Evolutionary conservation across 2,113 vertebrate species (phyloP), one percentile per base, ranked within the genome.

Genomic region (Trachemys scripta): DNA sequence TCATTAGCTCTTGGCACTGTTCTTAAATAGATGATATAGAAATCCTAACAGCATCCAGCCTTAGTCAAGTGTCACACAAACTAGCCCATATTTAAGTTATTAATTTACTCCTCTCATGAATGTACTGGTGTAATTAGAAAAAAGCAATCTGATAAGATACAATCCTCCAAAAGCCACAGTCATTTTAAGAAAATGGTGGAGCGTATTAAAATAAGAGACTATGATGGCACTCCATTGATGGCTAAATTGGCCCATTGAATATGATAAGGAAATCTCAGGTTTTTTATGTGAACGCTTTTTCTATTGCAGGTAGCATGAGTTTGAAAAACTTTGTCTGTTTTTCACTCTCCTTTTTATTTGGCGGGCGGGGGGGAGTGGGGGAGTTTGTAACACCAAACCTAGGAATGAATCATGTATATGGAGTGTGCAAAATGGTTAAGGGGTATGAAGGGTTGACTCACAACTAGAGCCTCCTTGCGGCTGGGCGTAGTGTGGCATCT

Each of bases 1-100:
- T 80, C 94, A 91, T 97, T 83, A 97, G 96, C 95, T 90, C 92
- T 92, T 50, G 79, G 95, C 51, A 38, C 84, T 93, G 76, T 31
- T 88, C 93, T 93, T 94, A 50, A 89, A 96, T 29, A 81, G 90
- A 94, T 20, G 82, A 92, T 84, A 38, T 2, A 62, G 89, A n/a
- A 91, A 86, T 65, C 91, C 3, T 0, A 88, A 31, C 29, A 84
- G 93, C 38, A 54, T 80, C 87, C 87, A 88, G 84, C 20, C 24
- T 0, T 4, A 12, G 79, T 87, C 95, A 90, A 54, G 82, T 8
- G 75, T 35, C 59, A 85, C 90, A 89, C 62, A 54, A 76, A 19
- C 57, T 2, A 42, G 31, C 80, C 51, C 45, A 79, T 59, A 31
- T 72, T 90, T 92, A 76, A 53, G 38, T 5, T 79, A 57, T 81